These are phyloP conservation scores for Picus viridis DNA, from an alignment of 2,797 vertebrate species.

Conservation along the genomic window DNA sequence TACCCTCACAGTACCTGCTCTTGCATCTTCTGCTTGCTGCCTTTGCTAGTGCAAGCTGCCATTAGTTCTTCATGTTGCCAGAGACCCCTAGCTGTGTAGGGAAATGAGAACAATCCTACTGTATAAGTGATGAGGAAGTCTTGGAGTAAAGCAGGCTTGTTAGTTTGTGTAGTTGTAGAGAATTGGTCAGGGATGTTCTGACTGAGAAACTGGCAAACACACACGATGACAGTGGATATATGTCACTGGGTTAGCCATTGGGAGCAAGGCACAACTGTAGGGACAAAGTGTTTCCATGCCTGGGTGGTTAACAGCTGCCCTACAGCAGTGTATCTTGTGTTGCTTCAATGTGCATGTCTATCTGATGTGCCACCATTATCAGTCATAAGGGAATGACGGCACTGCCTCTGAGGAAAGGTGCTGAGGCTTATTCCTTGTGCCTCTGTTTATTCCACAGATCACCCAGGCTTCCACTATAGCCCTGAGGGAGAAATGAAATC, in stretches of 20 bases:
- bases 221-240: accelerated
- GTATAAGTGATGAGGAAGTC: neutral
- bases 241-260: neutral
- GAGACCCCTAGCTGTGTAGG: neutral
- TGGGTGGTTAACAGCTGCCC: neutral
- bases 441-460: slow-evolving; percentile 80
- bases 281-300: neutral
- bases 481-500: slow-evolving; percentile 85
- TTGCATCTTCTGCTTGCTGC: neutral
- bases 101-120: neutral
- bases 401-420: neutral
- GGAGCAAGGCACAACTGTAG: neutral
- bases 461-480: slow-evolving; percentile 92
- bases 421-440: neutral
- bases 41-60: neutral
- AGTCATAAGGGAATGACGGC: neutral
- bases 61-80: neutral
- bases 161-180: neutral
- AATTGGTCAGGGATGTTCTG: neutral
- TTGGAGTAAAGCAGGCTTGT: neutral
- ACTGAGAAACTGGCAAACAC: neutral
- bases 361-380: neutral
- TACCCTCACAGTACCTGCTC: neutral
- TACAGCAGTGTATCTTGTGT: accelerated
- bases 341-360: neutral